Percentiles rank a stretch among this genome's conserved stretches.
Evolutionary conservation across 1,140 invertebrate genomes (phyloP).

Genomic region (Triops cancriformis): DNA sequence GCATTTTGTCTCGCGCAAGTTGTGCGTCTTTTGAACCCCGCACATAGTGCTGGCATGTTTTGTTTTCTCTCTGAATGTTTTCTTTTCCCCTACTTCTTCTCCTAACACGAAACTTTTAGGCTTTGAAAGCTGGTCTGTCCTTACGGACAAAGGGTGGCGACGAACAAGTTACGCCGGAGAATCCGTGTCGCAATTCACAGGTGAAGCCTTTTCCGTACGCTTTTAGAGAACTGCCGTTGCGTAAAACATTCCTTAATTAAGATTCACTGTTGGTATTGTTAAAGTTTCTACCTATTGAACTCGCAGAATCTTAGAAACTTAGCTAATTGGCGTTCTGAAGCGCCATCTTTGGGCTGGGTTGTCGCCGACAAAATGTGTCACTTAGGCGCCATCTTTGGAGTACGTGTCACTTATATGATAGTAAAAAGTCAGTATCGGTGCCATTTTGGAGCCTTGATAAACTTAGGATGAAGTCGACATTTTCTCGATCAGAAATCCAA

Average conservation of each 20-base stretch:
- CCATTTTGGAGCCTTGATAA: too few relatives aligned
- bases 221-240: not conserved
- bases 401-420: too few relatives aligned
- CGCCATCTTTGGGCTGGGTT: too few relatives aligned
- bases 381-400: too few relatives aligned
- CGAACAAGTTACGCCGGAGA: conserved; percentile 27
- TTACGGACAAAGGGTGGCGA: conserved; percentile 19
- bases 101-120: not conserved
- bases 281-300: too few relatives aligned
- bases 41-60: not conserved
- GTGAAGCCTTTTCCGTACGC: not conserved
- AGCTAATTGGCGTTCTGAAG: too few relatives aligned
- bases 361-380: too few relatives aligned
- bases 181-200: not conserved
- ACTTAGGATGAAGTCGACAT: too few relatives aligned
- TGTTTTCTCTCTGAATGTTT: not conserved
- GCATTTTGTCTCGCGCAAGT: not conserved
- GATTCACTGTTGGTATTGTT: too few relatives aligned
- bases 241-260: not conserved
- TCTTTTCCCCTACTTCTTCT: not conserved
- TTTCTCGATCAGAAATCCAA: too few relatives aligned
- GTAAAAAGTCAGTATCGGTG: too few relatives aligned
- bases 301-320: too few relatives aligned
- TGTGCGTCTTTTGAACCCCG: not conserved
- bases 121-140: conserved; percentile 1